Base-by-base conservation (phyloP, 2,888 invertebrate species). In the Macrosoma leucophasiata region DNA sequence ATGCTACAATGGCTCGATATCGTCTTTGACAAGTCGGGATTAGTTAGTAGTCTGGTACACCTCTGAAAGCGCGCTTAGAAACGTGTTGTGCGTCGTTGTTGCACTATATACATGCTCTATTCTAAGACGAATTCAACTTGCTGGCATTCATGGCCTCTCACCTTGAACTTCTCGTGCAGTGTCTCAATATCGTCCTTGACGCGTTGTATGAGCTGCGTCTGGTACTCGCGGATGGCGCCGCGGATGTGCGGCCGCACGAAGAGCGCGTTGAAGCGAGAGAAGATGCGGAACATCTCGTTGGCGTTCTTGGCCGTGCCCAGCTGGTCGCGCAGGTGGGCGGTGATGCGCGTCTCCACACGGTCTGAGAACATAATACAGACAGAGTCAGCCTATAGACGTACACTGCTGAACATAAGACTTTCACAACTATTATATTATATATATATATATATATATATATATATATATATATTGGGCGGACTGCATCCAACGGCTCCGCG, bases 241-340 rank as follows among this genome's bases (percentile, higher is more conserved):
- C 98, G 90, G 65, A 99, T 99, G 76, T 99, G 98, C 2, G 98
- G 98, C 5, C 99, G 90, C 6, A 99, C 97, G 81, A 99, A 99
- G 29, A 99, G 86, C 0, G 98, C 98, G 78, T 99, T 99, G 85
- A 98, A 99, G 10, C 98, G 91, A 1, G 97, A 97, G 84, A 95
- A 95, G 58, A 99, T 99, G 35, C 97, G 89, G 85, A 99, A 99
- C 99, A 99, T 99, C 75, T 99, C 99, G 68, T 98, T 98, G 11
- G 99, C 99, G 82, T 98, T 98, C 81, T 97, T 97, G 0, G 99
- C 98, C 1, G 97, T 97, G 30, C 98, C 98, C 19, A 99, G 87
- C 71, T 99, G 98, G 78, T 99, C 98, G 37, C 98, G 90, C 3
- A 99, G 88, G 66, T 97, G 95, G 0, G 98, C 96, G 1, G 99